Conservation (phyloP, 1,140 invertebrate genomes). For the Drosophila lacteicornis region DNA sequence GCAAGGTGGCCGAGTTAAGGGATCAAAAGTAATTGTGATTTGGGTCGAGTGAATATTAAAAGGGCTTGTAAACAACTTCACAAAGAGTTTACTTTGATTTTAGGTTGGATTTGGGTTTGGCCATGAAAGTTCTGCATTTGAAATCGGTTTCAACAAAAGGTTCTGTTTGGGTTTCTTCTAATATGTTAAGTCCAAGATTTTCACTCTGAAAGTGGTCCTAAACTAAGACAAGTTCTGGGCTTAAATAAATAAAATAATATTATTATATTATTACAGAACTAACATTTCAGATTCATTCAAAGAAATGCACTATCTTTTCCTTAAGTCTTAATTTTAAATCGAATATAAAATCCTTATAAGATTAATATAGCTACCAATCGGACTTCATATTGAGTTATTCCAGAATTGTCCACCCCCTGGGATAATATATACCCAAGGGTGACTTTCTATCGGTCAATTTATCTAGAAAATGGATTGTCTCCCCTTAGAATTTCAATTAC, state of each 20-base stretch:
- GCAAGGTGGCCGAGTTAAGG: neutral
- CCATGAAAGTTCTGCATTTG: neutral
- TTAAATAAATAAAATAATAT: neutral
- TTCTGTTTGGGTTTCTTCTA: neutral
- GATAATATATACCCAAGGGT: slow-evolving; percentile 6
- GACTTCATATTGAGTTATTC: slow-evolving; percentile 12
- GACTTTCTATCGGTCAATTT: slow-evolving; percentile 45
- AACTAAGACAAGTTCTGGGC: neutral
- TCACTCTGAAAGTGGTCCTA: neutral
- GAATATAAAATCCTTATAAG: too few relatives aligned
- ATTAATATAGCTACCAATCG: neutral
- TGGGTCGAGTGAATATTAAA: slow-evolving; percentile 7
- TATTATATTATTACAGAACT: too few relatives aligned
- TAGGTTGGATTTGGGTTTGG: slow-evolving; percentile 1
- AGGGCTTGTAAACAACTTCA: slow-evolving; percentile 3
- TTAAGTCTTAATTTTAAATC: neutral
- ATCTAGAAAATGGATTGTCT: slow-evolving; percentile 22
- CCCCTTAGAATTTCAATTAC: slow-evolving; percentile 34
- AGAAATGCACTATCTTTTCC: too few relatives aligned
- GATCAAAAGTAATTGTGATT: slow-evolving; percentile 36
- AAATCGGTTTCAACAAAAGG: neutral
- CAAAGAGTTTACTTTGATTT: slow-evolving; percentile 17
- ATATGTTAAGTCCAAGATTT: neutral
- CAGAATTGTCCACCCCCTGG: slow-evolving; percentile 1
- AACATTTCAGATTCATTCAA: too few relatives aligned